Base-by-base conservation (phyloP, 30 jellyfish, hydroid and myxozoan species). In the Hydractinia echinata region DNA sequence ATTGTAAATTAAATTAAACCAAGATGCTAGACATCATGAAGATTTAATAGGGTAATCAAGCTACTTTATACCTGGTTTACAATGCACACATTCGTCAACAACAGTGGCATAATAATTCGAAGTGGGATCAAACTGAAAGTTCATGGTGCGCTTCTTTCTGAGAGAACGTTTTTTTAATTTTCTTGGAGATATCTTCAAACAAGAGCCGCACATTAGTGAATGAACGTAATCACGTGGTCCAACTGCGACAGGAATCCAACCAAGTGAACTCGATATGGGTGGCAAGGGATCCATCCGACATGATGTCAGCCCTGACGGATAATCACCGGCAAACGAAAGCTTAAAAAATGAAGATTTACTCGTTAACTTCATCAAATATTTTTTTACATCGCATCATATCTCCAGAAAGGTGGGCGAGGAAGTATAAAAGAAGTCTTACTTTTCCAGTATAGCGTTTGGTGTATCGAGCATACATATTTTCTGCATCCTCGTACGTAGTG, bases 271-370 rank as follows among this genome's bases (percentile, higher is more conserved):
- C 64, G 79, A 55, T 15, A 91, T 55, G 1, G 98, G 96, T 10
- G 98, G 98, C 10, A 91, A 66, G 4, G 98, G 98, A 73, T 91
- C 98, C 67, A 91, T 52, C 48, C 83, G 92, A 58, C 98, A 91
- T 18, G 96, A 83, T 51, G 96, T 81, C 54, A 94, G 73, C 58
- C 98, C 98, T 54, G 74, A 81, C 14, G 98, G 95, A 72, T 91
- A 91, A 20, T 83, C 83, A 14, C 98, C 98, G 74, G 72, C 82
- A 86, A 80, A 86, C 18, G 96, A 84, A 4, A 91, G 61, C 98
- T 91, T 67, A 16, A 82, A 82, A 14, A 21, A 3, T 4, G 70
- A n/a, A 5, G 55, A 11, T 72, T 51, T 39, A 4, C 15, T 19
- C 4, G 16, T 68, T 18, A 11, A 68, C 19, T 11, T 11, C 1